Conservation (phyloP, 2,113 vertebrate genomes). For the Cinclus mexicanus region DNA sequence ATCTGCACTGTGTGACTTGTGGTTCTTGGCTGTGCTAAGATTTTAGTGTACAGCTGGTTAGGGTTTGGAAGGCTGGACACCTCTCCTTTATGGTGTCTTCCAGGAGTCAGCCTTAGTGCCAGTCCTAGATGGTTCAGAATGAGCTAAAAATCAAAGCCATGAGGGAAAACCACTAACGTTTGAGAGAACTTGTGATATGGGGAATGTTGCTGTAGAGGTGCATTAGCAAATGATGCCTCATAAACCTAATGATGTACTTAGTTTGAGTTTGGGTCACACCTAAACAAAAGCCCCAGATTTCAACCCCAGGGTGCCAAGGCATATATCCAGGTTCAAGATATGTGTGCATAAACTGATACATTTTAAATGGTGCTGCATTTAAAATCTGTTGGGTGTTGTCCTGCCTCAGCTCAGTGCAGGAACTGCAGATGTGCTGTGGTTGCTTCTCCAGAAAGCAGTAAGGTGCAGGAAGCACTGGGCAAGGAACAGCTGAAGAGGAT, state of each 20-base stretch:
- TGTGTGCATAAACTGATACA: rapidly evolving
- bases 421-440: background rate
- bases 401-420: background rate
- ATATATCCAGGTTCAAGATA: background rate
- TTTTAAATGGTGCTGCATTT: background rate
- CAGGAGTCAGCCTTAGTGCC: constrained; percentile 42
- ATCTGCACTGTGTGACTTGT: background rate
- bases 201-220: background rate
- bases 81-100: constrained; percentile 10
- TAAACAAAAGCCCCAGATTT: background rate
- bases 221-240: background rate
- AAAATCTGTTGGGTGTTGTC: background rate
- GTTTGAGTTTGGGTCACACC: background rate
- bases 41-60: constrained; percentile 10
- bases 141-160: background rate
- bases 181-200: background rate
- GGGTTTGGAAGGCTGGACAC: constrained; percentile 9
- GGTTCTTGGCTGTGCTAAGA: background rate
- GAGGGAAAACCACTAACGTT: background rate
- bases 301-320: background rate
- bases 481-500: background rate
- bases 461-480: background rate
- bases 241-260: background rate
- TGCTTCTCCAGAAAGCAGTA: background rate
- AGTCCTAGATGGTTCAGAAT: constrained; percentile 9